Conservation (phyloP, 2,113 vertebrate genomes). For the Tachuris rubrigastra region DNA sequence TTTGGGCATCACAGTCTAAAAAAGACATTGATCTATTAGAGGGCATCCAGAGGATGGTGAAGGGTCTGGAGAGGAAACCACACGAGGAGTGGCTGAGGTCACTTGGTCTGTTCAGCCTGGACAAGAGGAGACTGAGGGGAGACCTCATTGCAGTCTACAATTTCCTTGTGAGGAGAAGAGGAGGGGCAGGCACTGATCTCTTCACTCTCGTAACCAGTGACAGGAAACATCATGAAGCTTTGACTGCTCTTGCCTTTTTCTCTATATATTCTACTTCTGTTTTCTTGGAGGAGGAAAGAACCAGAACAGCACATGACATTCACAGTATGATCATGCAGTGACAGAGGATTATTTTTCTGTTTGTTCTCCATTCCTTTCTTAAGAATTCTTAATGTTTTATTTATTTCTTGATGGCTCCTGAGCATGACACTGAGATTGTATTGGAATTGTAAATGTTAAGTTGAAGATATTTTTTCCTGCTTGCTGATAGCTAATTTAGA, state of each 20-base stretch:
- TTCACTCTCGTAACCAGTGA: neutral
- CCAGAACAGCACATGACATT: neutral
- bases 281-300: neutral
- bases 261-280: neutral
- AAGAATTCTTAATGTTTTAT: neutral
- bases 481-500: constrained; percentile 26
- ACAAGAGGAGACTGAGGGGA: neutral
- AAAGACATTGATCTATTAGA: neutral
- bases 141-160: neutral
- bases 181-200: neutral
- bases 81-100: neutral
- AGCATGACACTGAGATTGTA: neutral
- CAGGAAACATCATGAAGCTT: neutral
- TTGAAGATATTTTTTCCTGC: neutral
- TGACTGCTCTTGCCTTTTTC: neutral
- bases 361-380: neutral
- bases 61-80: neutral
- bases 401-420: neutral
- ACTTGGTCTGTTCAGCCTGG: neutral
- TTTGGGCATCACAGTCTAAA: neutral
- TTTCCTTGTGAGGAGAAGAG: neutral
- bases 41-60: neutral
- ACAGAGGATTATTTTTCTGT: neutral
- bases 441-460: neutral
- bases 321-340: neutral